Evolutionary conservation across 2,888 invertebrate species (phyloP).

Genomic region (Ethmia dodecea): DNA sequence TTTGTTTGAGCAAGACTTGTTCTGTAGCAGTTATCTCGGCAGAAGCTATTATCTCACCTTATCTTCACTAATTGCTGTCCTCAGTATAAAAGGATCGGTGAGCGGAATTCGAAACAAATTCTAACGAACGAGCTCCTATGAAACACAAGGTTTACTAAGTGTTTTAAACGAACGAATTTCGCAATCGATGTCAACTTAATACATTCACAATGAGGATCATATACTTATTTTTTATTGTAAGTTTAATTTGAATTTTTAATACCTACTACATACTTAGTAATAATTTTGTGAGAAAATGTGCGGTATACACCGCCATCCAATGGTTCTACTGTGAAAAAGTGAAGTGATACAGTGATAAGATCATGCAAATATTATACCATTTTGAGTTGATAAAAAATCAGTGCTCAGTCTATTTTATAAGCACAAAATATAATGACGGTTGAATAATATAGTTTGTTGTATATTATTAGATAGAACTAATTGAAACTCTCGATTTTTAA

Average conservation of each 20-base stretch:
- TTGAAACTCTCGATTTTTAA: no score
- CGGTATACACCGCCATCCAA: no score
- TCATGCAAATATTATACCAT: no score
- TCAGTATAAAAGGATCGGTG: slow-evolving; percentile 58
- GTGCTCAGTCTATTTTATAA: no score
- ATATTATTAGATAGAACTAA: no score
- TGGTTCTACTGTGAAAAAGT: no score
- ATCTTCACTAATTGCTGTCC: slow-evolving; percentile 59
- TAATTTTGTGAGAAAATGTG: no score
- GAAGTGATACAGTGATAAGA: no score
- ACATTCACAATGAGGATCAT: slow-evolving; percentile 55
- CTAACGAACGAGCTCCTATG: slow-evolving; percentile 66
- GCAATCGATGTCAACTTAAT: slow-evolving; percentile 39
- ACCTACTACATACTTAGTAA: no score
- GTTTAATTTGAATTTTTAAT: slow-evolving; percentile 29
- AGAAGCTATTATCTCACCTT: slow-evolving; percentile 64
- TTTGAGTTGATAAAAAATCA: no score
- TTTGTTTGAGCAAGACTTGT: slow-evolving; percentile 57
- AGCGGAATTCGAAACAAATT: slow-evolving; percentile 40
- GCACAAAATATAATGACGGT: no score
- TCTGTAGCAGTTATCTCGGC: slow-evolving; percentile 47
- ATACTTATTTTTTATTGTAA: slow-evolving; percentile 58
- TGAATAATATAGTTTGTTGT: no score
- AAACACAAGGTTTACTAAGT: slow-evolving; percentile 40
- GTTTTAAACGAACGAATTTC: slow-evolving; percentile 63